phyloP scores from a whole-genome alignment of 2,888 invertebrate species.

The Gymnocheta viridis region DNA sequence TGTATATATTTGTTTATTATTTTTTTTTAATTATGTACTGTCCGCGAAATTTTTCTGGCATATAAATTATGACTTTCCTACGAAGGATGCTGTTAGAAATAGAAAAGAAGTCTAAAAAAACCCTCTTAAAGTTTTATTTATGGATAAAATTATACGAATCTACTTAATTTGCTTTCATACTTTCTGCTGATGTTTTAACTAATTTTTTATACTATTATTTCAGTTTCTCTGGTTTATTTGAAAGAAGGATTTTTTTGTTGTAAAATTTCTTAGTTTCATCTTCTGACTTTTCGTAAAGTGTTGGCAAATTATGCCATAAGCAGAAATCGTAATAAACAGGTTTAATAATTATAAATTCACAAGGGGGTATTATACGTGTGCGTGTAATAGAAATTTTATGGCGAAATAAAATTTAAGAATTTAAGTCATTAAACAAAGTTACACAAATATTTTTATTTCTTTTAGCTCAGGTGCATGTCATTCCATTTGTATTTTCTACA shows the following conservation, averaged over 20 bases:
- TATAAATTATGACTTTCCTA: conserved; percentile 45
- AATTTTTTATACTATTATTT: conserved; percentile 6
- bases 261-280: conserved; percentile 26
- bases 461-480: not conserved
- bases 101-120: not conserved
- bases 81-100: conserved; percentile 18
- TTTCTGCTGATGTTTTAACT: conserved; percentile 29
- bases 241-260: not conserved
- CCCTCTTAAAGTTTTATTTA: conserved; percentile 22
- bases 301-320: conserved; percentile 28
- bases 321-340: conserved; percentile 31
- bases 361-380: not conserved
- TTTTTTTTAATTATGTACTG: too few relatives aligned
- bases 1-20: conserved; percentile 16
- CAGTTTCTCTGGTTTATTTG: not conserved
- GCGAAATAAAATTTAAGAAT: not conserved
- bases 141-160: conserved; percentile 27
- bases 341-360: conserved; percentile 23
- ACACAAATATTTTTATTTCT: not conserved
- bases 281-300: conserved; percentile 8
- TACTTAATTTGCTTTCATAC: conserved; percentile 39
- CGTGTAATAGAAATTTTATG: not conserved
- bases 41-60: conserved; percentile 39
- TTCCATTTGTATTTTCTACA: too few relatives aligned
- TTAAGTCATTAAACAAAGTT: not conserved